Conservation (phyloP, 1,140 invertebrate species). For the Periplaneta americana region DNA sequence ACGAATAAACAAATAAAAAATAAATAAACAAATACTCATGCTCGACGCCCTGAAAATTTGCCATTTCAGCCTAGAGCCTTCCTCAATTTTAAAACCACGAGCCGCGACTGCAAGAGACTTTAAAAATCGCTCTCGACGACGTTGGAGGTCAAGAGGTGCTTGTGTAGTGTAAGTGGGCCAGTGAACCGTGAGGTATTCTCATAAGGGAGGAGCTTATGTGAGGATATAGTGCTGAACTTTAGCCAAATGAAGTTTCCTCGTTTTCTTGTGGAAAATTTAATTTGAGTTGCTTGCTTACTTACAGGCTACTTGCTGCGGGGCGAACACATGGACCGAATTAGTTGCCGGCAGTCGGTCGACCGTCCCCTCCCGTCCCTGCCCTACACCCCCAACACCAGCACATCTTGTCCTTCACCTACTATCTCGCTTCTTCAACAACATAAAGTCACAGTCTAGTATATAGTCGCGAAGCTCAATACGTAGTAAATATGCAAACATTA, state of each 20-base stretch:
- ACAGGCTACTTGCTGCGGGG: not conserved
- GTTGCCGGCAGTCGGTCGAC: not conserved
- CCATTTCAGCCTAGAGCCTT: no score
- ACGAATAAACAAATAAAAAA: no score
- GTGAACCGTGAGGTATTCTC: not conserved
- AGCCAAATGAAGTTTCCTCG: not conserved
- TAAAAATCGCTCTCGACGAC: no score
- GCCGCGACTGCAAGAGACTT: no score
- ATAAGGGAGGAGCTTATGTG: not conserved
- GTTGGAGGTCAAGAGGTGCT: not conserved
- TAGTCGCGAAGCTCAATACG: no score
- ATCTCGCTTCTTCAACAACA: not conserved
- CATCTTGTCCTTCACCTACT: not conserved
- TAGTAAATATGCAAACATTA: no score
- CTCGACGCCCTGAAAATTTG: no score
- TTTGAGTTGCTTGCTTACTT: slow-evolving; percentile 4
- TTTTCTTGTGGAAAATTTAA: slow-evolving; percentile 10
- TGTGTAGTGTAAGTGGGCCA: not conserved
- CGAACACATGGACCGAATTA: not conserved
- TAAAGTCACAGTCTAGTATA: no score
- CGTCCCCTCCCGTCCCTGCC: not conserved
- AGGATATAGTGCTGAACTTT: not conserved
- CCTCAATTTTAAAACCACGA: no score
- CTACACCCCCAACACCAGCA: not conserved
- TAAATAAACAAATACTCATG: no score